Evolutionary conservation across 2,888 invertebrate species (phyloP).

Genomic region (Tachystola acroxantha): DNA sequence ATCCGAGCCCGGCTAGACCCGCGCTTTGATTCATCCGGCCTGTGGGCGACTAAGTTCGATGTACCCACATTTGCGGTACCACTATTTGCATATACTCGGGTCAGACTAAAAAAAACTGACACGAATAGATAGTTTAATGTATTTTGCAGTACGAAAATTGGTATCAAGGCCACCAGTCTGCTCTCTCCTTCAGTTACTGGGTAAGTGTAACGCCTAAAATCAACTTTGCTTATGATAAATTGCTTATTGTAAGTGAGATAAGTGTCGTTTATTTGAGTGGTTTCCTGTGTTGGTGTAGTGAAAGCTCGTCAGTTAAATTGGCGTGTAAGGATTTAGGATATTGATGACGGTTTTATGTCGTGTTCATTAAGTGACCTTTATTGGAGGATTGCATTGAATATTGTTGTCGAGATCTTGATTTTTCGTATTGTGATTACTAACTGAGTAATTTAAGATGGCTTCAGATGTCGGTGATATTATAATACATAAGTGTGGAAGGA

Average conservation of each 20-base stretch:
- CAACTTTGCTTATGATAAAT: conserved; percentile 68
- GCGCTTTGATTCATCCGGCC: conserved; percentile 52
- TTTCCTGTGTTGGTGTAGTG: conserved; percentile 66
- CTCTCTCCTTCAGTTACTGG: conserved; percentile 68
- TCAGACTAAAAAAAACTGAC: conserved; percentile 67
- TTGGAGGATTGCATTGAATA: no score
- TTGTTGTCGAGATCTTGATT: no score
- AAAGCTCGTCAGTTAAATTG: conserved; percentile 45
- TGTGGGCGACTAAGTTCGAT: conserved; percentile 73
- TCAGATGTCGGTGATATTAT: no score
- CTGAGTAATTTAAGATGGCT: no score
- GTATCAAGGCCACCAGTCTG: conserved; percentile 67
- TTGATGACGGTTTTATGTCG: conserved; percentile 32
- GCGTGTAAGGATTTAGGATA: conserved; percentile 49
- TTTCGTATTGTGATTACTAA: no score
- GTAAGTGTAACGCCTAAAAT: conserved; percentile 74
- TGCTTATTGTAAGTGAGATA: conserved; percentile 70
- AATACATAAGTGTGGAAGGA: no score
- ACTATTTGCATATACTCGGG: conserved; percentile 66
- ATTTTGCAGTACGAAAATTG: conserved; percentile 56
- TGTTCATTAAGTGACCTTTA: conserved; percentile 6
- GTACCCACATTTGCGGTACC: conserved; percentile 72
- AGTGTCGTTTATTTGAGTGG: conserved; percentile 65
- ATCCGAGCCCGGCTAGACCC: conserved; percentile 45
- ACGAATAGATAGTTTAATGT: conserved; percentile 49